A percentile compares a stretch with the other conserved stretches of the same genome.
These are phyloP conservation scores for Amorpha juglandis DNA, from an alignment of 2,888 invertebrate genomes.

Conservation along the genomic window DNA sequence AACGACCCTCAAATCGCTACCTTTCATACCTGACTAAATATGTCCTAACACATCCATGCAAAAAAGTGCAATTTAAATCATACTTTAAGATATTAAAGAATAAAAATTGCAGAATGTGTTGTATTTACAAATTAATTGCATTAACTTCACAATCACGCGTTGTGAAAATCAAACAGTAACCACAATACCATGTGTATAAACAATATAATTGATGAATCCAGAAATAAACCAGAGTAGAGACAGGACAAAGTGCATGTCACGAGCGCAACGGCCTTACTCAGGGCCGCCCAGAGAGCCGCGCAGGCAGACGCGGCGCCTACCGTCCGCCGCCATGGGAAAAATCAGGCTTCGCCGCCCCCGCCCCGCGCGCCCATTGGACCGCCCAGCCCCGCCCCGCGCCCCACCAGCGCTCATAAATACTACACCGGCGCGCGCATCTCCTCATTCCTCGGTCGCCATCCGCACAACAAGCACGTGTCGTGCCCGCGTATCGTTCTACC, in stretches of 20 bases:
- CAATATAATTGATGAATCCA: slow-evolving; percentile 50
- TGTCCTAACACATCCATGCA: neutral
- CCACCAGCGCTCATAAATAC: slow-evolving; percentile 78
- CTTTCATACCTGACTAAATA: slow-evolving; percentile 2
- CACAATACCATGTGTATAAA: slow-evolving; percentile 38
- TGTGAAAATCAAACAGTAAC: slow-evolving; percentile 25
- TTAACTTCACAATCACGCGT: neutral
- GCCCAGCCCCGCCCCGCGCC: slow-evolving; percentile 77
- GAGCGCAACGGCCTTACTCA: slow-evolving; percentile 82
- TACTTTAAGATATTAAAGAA: neutral
- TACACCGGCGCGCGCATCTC: slow-evolving; percentile 71
- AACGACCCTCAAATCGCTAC: neutral
- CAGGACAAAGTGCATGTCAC: slow-evolving; percentile 80
- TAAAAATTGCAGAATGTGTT: neutral
- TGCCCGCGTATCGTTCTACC: slow-evolving; percentile 57
- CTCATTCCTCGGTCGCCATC: slow-evolving; percentile 77
- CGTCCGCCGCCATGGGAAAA: slow-evolving; percentile 75
- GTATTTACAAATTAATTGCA: neutral
- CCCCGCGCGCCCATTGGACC: slow-evolving; percentile 80
- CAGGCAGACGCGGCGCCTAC: slow-evolving; percentile 74
- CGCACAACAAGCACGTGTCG: slow-evolving; percentile 63
- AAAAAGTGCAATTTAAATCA: neutral
- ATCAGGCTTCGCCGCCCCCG: slow-evolving; percentile 81
- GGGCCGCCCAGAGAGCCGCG: slow-evolving; percentile 71
- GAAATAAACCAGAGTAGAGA: slow-evolving; percentile 59